phyloP scores from a whole-genome alignment of 1,140 invertebrate species.

The Brachionus manjavacas region DNA sequence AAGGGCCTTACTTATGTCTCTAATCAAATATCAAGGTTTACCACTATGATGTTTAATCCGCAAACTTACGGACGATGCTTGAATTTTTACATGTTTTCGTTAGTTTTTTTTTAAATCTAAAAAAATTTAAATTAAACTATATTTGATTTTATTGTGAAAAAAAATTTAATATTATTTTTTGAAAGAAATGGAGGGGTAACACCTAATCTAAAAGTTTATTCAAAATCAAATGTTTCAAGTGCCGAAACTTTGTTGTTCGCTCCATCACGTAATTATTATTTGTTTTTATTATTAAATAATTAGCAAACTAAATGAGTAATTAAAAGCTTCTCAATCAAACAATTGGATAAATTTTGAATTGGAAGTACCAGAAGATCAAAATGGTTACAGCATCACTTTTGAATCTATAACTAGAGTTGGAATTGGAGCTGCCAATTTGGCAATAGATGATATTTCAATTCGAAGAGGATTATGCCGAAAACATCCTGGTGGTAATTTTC shows the following conservation, averaged over 20 bases:
- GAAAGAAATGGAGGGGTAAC: neutral
- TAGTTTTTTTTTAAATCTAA: neutral
- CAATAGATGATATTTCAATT: conserved; percentile 4
- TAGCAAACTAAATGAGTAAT: no score
- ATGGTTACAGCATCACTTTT: neutral
- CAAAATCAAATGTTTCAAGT: neutral
- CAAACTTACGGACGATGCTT: neutral
- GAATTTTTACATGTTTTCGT: conserved; percentile 27
- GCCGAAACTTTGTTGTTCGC: neutral
- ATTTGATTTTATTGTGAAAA: neutral
- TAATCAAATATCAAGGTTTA: conserved; percentile 33
- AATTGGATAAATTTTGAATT: conserved; percentile 24
- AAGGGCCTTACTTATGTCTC: neutral
- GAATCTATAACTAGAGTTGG: neutral
- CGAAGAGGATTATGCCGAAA: conserved; percentile 5
- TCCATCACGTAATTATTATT: neutral
- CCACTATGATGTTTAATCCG: neutral
- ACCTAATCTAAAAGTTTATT: neutral
- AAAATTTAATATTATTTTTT: neutral
- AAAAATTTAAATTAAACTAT: neutral
- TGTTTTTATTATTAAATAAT: neutral
- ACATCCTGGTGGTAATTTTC: conserved; percentile 1
- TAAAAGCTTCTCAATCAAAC: conserved; percentile 6
- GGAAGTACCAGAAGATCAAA: conserved; percentile 9
- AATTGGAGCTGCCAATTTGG: conserved; percentile 13